Evolutionary conservation across 1,140 invertebrate species (phyloP).

Genomic region (Diprion similis): DNA sequence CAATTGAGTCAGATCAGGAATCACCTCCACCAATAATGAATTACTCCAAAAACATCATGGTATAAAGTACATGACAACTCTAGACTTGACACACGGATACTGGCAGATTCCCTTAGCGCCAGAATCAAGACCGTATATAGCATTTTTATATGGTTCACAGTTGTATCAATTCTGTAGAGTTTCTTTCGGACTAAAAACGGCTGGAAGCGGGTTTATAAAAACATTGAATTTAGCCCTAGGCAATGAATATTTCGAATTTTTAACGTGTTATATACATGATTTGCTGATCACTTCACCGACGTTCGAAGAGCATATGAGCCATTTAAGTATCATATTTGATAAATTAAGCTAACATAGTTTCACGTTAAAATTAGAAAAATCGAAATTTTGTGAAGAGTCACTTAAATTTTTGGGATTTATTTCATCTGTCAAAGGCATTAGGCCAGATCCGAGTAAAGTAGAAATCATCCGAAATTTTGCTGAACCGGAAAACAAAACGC

Average conservation of each 20-base stretch:
- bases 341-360: constrained; percentile 13
- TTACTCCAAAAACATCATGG: constrained; percentile 19
- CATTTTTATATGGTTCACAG: constrained; percentile 41
- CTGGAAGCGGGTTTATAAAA: too few species aligned
- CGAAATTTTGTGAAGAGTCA: constrained; percentile 23
- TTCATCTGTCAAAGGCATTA: constrained; percentile 23
- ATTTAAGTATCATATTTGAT: constrained; percentile 20
- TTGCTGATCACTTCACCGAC: constrained; percentile 28
- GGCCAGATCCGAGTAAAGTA: constrained; percentile 28
- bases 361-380: constrained; percentile 33
- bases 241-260: constrained; percentile 17
- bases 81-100: constrained; percentile 40
- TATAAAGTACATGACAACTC: constrained; percentile 23
- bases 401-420: constrained; percentile 32
- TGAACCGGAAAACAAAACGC: too few species aligned
- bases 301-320: constrained; percentile 31
- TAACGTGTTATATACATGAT: constrained; percentile 32
- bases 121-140: too few species aligned
- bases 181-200: too few species aligned
- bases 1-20: constrained; percentile 35
- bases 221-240: constrained; percentile 19
- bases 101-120: too few species aligned
- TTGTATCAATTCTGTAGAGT: too few species aligned
- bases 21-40: constrained; percentile 30
- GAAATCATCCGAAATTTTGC: constrained; percentile 18